Evolutionary conservation across 2,113 vertebrate genomes (phyloP).

Genomic region (Pyrgilauda ruficollis): DNA sequence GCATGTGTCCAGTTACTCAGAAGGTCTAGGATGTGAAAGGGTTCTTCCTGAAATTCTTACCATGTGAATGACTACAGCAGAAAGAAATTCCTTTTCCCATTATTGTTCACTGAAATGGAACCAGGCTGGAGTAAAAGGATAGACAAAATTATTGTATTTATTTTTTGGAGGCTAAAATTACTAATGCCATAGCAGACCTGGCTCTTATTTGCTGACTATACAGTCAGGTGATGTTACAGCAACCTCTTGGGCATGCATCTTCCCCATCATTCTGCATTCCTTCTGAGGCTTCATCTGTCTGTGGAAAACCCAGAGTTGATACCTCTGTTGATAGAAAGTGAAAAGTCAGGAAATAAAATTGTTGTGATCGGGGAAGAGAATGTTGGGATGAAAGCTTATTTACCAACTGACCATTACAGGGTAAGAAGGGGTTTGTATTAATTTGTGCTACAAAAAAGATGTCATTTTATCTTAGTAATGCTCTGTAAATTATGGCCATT

Average conservation of each 20-base stretch:
- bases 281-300: background rate
- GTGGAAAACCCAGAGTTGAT: background rate
- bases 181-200: background rate
- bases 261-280: background rate
- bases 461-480: background rate
- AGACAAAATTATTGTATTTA: background rate
- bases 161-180: background rate
- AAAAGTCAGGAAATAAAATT: background rate
- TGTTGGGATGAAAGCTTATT: background rate
- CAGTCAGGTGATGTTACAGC: background rate
- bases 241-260: background rate
- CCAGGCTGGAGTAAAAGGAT: background rate
- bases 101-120: background rate
- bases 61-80: background rate
- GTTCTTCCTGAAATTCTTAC: background rate
- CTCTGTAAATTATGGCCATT: background rate
- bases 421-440: background rate
- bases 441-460: background rate
- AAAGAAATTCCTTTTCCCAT: background rate
- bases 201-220: rapidly evolving
- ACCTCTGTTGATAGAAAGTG: background rate
- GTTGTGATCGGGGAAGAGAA: background rate
- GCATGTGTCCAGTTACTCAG: background rate
- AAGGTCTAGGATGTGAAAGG: background rate
- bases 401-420: background rate